These are phyloP conservation scores for Hemibagrus wyckioides DNA, from an alignment of 2,113 vertebrate species.

Conservation along the genomic window DNA sequence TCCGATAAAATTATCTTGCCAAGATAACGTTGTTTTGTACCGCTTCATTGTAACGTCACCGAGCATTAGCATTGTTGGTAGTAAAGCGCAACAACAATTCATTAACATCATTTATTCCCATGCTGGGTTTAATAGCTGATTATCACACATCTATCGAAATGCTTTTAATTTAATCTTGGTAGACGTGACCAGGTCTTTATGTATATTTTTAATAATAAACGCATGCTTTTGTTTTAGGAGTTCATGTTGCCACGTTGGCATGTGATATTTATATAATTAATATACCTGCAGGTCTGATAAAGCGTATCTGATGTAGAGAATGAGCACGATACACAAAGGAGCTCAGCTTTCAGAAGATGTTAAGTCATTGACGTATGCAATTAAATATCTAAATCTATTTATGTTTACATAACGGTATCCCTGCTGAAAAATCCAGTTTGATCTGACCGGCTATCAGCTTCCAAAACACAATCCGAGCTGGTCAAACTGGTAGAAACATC, in stretches of 20 bases:
- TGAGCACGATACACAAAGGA: too few relatives aligned
- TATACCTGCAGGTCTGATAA: not conserved
- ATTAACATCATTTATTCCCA: not conserved
- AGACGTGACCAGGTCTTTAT: not conserved
- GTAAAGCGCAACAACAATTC: not conserved
- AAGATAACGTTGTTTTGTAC: rapidly evolving
- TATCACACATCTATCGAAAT: not conserved
- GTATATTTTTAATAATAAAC: not conserved
- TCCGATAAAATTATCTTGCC: not conserved
- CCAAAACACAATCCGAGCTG: constrained; percentile 1
- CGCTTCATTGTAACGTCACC: not conserved
- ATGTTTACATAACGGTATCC: constrained; percentile 20
- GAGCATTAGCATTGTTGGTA: too few relatives aligned
- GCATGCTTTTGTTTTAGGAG: not conserved
- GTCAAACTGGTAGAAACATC: constrained; percentile 22
- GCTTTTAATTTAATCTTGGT: not conserved
- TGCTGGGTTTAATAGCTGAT: not conserved
- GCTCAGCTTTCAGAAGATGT: not conserved
- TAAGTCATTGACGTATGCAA: not conserved
- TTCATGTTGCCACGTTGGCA: constrained; percentile 11
- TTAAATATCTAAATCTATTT: constrained; percentile 9
- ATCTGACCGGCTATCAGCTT: constrained; percentile 20
- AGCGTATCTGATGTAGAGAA: not conserved
- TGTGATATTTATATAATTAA: not conserved
- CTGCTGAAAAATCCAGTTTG: constrained; percentile 16